Evolutionary conservation across 1,140 invertebrate genomes (phyloP), one percentile per base, ranked within the genome.

Genomic region (Pentalonia nigronervosa): DNA sequence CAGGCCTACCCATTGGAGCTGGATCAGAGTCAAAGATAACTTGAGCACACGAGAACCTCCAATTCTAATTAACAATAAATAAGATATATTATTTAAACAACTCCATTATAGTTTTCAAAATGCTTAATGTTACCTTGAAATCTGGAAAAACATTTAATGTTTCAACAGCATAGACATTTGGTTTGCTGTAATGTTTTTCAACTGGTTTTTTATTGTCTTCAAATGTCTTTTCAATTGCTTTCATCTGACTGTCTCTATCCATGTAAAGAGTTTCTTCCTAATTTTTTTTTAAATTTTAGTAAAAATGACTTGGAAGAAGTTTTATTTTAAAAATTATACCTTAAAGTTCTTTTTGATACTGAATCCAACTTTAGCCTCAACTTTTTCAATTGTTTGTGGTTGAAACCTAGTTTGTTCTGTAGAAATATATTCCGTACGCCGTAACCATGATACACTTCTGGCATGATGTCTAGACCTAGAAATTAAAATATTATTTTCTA

Each of bases 1-100:
- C 96, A 94, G 97, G 97, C 94, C 98, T 97, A 91, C 98, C 97
- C 90, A 97, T 95, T 2, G 98, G 97, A 88, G 98, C 97, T 56
- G 99, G 99, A 96, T 99, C 99, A 14, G 98, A 98, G 95, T 99
- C 99, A 95, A 99, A 99, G 95, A 99, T 99, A 94, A 99, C 98
- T 96, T 99, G 98, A 94, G 99, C 98, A 96, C 98, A 99, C 45
- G 98, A 98, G 96, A 99, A 99, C 95, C 99, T 99, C 99, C 99
- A 99, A 94, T 99, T 96, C 96, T 97, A 94, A 94, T 94, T 93
- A 88, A 91, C 34, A 53, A 48, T 60, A 93, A 84, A n/a, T 84
- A n/a, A 93, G 45, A 6, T 7, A 86, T 45, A 45, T 11, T 50
- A 50, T 88, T 34, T 4, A 36, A 53, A 53, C 9, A 34, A 76